Conservation (phyloP, 2,888 invertebrate species). For the Tetropium fuscum region DNA sequence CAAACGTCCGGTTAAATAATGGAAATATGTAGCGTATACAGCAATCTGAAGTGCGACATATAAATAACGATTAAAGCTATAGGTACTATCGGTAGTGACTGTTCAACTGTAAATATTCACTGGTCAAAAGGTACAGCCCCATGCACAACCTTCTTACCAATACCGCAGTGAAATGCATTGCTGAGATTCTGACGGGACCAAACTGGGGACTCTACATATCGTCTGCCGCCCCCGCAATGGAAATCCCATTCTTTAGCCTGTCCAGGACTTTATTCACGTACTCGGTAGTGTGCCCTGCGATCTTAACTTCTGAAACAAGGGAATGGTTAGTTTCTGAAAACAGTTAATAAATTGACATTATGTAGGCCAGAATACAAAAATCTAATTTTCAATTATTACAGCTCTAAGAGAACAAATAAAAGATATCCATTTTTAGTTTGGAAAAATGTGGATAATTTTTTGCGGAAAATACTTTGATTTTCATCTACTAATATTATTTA, state of each 20-base stretch:
- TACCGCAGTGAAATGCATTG: slow-evolving; percentile 7
- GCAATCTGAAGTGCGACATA: slow-evolving; percentile 30
- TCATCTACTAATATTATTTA: slow-evolving; percentile 13
- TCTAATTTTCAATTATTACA: too few species aligned
- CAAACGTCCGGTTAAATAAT: too few species aligned
- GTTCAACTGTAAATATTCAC: slow-evolving; percentile 35
- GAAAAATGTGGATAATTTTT: too few species aligned
- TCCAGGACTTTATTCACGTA: slow-evolving; percentile 94
- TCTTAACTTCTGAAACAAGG: slow-evolving; percentile 77
- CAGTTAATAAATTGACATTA: too few species aligned
- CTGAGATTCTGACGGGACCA: slow-evolving; percentile 28
- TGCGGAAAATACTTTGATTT: too few species aligned
- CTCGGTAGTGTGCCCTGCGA: slow-evolving; percentile 93
- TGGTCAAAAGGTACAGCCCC: slow-evolving; percentile 25
- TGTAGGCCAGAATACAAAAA: too few species aligned
- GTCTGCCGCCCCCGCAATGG: slow-evolving; percentile 61
- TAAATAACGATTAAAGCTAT: slow-evolving; percentile 44
- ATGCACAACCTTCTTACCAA: slow-evolving; percentile 8
- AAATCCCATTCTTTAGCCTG: slow-evolving; percentile 78
- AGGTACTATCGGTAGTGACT: slow-evolving; percentile 35
- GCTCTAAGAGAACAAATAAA: too few species aligned
- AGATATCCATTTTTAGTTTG: too few species aligned
- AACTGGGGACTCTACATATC: slow-evolving; percentile 64
- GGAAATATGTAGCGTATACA: slow-evolving; percentile 27
- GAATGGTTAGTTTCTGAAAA: slow-evolving; percentile 5